A percentile compares a stretch with the other conserved stretches of the same genome.
phyloP scores from a whole-genome alignment of 30 jellyfish, hydroid and myxozoan species.

The Aurelia sp. region DNA sequence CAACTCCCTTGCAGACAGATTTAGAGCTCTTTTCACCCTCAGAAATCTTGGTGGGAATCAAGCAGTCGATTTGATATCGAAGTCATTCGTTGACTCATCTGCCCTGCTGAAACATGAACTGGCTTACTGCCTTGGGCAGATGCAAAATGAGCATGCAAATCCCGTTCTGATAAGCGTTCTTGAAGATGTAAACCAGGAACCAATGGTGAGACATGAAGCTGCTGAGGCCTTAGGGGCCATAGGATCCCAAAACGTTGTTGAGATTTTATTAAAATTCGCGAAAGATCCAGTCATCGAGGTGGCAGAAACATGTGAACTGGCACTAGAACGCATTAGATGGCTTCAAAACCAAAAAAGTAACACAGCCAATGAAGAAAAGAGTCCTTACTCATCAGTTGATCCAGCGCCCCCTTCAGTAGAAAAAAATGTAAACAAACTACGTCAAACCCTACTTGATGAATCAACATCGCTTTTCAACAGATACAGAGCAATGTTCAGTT shows the following conservation, averaged over 20 bases:
- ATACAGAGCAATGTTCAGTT: constrained; percentile 95
- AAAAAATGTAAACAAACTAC: constrained; percentile 22
- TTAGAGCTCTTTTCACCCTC: constrained; percentile 89
- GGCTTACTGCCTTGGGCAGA: constrained; percentile 99
- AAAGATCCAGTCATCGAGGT: constrained; percentile 79
- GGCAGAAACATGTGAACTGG: constrained; percentile 98
- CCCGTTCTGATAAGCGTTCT: constrained; percentile 67
- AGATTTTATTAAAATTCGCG: constrained; percentile 47
- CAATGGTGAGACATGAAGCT: constrained; percentile 98
- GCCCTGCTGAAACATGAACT: constrained; percentile 97
- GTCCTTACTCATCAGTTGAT: constrained; percentile 89
- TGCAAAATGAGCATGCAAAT: constrained; percentile 85
- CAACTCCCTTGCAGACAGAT: constrained; percentile 79
- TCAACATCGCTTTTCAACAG: constrained; percentile 81
- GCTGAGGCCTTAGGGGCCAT: constrained; percentile 99
- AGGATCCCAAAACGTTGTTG: constrained; percentile 63
- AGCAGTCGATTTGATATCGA: constrained; percentile 74
- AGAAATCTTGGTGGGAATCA: constrained; percentile 70
- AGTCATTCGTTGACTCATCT: constrained; percentile 83
- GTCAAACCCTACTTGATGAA: constrained; percentile 68
- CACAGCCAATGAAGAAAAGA: neutral
- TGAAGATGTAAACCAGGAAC: constrained; percentile 73
- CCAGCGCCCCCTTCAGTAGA: constrained; percentile 96
- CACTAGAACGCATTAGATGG: constrained; percentile 85
- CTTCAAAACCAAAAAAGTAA: constrained; percentile 29